phyloP scores from a whole-genome alignment of 2,888 invertebrate genomes.

The Penaeus monodon region DNA sequence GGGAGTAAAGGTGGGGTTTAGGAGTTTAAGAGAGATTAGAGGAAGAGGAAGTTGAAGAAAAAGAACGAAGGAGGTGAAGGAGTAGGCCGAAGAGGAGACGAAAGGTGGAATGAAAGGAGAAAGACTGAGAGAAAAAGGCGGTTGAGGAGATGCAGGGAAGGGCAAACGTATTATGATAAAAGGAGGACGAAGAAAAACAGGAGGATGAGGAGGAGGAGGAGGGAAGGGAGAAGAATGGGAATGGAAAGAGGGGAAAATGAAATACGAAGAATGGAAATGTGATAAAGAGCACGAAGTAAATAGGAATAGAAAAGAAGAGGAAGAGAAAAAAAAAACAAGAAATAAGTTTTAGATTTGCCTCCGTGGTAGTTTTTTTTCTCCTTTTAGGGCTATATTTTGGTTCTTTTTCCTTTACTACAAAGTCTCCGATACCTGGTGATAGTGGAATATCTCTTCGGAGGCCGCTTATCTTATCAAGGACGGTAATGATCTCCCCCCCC shows the following conservation, averaged over 20 bases:
- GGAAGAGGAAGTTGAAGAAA: background rate
- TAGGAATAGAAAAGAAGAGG: background rate
- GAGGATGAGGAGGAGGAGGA: background rate
- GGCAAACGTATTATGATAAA: background rate
- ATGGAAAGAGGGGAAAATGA: background rate
- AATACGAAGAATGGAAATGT: background rate
- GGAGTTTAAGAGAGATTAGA: background rate
- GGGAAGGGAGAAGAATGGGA: background rate
- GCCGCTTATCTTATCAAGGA: background rate
- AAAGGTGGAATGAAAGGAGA: background rate
- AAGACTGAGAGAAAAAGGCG: background rate
- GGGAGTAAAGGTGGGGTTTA: too few relatives aligned
- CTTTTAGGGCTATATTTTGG: too few relatives aligned
- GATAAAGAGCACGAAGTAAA: background rate
- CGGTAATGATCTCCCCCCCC: background rate
- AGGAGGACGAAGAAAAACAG: background rate
- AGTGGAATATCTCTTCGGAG: background rate
- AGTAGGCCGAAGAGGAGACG: background rate
- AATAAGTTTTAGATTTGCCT: background rate
- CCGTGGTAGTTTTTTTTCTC: background rate
- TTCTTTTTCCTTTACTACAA: background rate
- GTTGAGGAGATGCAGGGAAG: background rate
- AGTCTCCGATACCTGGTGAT: background rate
- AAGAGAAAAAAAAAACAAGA: background rate
- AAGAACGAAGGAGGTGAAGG: background rate